Evolutionary conservation across 1,140 invertebrate genomes (phyloP).

Genomic region (Coenobita brevimanus): DNA sequence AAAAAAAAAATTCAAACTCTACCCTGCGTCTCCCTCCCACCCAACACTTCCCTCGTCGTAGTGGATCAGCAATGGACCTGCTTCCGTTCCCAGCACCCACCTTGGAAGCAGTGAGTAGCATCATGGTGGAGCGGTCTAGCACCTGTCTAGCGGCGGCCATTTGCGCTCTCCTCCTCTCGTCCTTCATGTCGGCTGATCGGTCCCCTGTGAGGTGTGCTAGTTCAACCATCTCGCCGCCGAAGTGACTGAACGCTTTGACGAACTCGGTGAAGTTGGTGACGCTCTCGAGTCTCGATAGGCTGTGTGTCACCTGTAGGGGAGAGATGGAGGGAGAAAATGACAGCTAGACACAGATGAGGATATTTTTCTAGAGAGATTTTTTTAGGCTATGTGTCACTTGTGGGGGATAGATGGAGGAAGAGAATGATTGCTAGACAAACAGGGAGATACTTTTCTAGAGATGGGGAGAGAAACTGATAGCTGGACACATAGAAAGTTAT

Average conservation of each 20-base stretch:
- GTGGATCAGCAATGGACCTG: too few relatives aligned
- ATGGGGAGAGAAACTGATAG: too few relatives aligned
- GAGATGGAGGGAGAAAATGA: background rate
- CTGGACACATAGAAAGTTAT: too few relatives aligned
- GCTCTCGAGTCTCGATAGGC: constrained; percentile 90
- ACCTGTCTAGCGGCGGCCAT: constrained; percentile 96
- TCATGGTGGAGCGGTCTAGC: constrained; percentile 97
- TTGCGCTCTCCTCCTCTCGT: constrained; percentile 94
- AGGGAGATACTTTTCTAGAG: too few relatives aligned
- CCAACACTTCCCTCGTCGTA: too few relatives aligned
- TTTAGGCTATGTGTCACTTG: background rate
- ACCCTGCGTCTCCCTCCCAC: too few relatives aligned
- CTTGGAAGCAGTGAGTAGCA: constrained; percentile 97
- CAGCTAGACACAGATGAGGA: background rate
- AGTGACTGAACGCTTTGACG: constrained; percentile 98
- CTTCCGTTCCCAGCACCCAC: too few relatives aligned
- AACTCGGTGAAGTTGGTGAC: constrained; percentile 99
- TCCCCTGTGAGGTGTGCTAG: constrained; percentile 92
- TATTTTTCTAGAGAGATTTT: background rate
- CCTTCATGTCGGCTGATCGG: constrained; percentile 91
- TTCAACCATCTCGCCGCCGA: constrained; percentile 98
- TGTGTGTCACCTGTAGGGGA: constrained; percentile 81
- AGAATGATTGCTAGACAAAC: too few relatives aligned
- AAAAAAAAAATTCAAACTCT: too few relatives aligned
- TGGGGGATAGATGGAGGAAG: too few relatives aligned